Evolutionary conservation across 2,888 invertebrate species (phyloP).

Genomic region (Lasius platythorax): DNA sequence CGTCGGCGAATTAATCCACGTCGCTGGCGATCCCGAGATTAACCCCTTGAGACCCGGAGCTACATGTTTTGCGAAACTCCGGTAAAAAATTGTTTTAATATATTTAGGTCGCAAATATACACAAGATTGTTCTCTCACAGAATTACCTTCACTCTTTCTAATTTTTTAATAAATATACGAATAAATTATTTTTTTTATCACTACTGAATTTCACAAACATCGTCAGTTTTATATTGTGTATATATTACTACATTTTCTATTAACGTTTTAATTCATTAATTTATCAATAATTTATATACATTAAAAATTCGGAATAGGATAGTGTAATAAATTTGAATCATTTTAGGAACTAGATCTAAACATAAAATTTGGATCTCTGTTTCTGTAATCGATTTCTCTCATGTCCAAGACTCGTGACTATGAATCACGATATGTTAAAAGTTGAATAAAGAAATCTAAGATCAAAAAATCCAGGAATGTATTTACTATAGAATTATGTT

Average conservation of each 20-base stretch:
- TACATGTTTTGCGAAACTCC: constrained; percentile 23
- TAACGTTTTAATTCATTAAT: background rate
- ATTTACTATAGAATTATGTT: background rate
- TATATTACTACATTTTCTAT: background rate
- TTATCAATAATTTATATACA: background rate
- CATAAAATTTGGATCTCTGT: background rate
- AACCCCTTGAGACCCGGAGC: constrained; percentile 30
- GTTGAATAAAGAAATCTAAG: background rate
- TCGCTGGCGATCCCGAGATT: constrained; percentile 45
- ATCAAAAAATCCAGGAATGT: background rate
- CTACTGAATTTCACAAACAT: background rate
- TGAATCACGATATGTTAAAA: background rate
- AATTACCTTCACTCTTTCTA: background rate
- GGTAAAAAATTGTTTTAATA: constrained; percentile 47
- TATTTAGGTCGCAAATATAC: constrained; percentile 34
- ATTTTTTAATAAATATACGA: background rate
- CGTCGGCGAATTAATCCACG: constrained; percentile 53
- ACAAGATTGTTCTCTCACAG: background rate
- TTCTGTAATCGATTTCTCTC: background rate
- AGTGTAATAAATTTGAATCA: background rate
- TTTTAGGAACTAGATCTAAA: background rate
- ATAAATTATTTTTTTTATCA: background rate
- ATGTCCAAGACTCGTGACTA: background rate
- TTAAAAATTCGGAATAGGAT: background rate
- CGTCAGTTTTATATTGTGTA: background rate